Evolutionary conservation across 1,140 invertebrate genomes (phyloP), one percentile per base, ranked within the genome.

Genomic region (Ceratina australensis): DNA sequence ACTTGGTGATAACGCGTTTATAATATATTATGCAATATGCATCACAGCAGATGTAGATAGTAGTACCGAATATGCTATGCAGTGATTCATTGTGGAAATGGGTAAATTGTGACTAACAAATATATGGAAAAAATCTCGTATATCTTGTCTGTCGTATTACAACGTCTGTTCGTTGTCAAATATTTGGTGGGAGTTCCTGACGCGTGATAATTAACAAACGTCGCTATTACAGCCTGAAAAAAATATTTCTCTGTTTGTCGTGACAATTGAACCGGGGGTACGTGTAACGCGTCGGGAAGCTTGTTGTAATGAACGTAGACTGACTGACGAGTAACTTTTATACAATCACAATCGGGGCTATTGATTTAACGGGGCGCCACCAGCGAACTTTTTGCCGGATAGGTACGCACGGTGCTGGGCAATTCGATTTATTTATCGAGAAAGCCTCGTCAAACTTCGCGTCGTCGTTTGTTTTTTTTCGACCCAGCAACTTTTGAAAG

Each of bases 381-480:
- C 20, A 59, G 63, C 78, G 59, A 72, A 71, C 77, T 83, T 84
- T 83, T 72, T 76, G 72, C 72, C 47, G 67, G 28, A 72, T 56
- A n/a, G n/a, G n/a, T n/a, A 42, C 50, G 60, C 42, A 52, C 63
- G 67, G n/a, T 50, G 63, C 64, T 59, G 33, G 33, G 73, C 78
- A 78, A 80, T 84, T 84, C 75, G 82, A 83, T 84, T 84, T 84
- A 81, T 84, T 84, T 81, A 84, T 79, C 59, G 83, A 78, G 79
- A 60, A 69, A 65, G 52, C 57, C 60, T 78, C 82, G 78, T 84
- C 78, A 81, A 84, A 84, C 77, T 72, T 84, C 78, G 72, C 57
- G 33, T 7, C 33, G 33, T 7, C 69, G 54, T 80, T 78, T 80
- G 79, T 64, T 72, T 64, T 71, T n/a, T 71, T 22, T 15, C 60